Evolutionary conservation across 2,113 vertebrate genomes (phyloP), one percentile per base, ranked within the genome.

Genomic region (Callopanchax toddi): DNA sequence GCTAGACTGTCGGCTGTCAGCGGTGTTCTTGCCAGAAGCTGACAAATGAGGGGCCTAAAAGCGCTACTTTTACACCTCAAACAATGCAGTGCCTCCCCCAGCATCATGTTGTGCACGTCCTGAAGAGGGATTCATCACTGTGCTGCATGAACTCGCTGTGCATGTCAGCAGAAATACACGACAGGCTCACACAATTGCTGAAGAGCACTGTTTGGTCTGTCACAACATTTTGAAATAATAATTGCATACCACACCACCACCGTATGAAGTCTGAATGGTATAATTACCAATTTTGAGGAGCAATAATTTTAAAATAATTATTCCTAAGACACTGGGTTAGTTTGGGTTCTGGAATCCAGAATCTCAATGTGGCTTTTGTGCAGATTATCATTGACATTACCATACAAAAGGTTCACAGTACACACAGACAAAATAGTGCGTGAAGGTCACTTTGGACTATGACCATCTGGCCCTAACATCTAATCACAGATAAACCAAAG

Each of bases 11-110:
- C 3, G 17, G 18, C 55, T 67, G 51, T 68, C 64, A 54, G 63
- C 36, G 0, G 59, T 10, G 45, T 45, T 75, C 55, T 25, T 16
- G 0, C 42, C 21, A 9, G 21, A 45, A 46, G 53, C 40, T 67
- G 71, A 76, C 56, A 69, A 80, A 84, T 37, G 49, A n/a, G 11
- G 42, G 37, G 11, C 46, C 55, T 64, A 39, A 78, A 75, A 75
- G 61, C 67, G 54, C 29, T 55, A 45, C 56, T 73, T 76, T 73
- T 37, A 58, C 71, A 70, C 60, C 59, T 62, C 34, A 18, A 55
- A 81, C 74, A 70, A 69, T 64, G 46, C 40, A 1, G 26, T 18
- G n/a, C 43, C 17, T 56, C 15, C 56, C 55, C 32, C 4, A 6
- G 16, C 36, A 46, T 23, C 42, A 22, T 7, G 22, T 7, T 61